Evolutionary conservation across 1,140 invertebrate genomes (phyloP), one percentile per base, ranked within the genome.

Genomic region (Heliothis subflexa): DNA sequence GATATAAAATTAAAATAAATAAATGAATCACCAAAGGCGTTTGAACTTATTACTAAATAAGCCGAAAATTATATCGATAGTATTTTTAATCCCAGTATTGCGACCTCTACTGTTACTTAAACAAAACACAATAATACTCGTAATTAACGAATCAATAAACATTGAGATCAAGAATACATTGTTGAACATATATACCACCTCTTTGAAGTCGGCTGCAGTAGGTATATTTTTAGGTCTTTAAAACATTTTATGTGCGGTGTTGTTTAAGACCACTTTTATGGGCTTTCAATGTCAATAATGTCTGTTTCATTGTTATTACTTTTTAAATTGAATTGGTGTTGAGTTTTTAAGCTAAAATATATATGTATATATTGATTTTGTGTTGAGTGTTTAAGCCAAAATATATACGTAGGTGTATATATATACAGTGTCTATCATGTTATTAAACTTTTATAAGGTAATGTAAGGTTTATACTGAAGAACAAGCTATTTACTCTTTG

Each of bases 81-180:
- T 11, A 47, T 18, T 18, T 55, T 18, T 18, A 16, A 18, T 2
- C 11, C 40, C 10, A 66, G 1, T 1, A 10, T 47, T 18, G n/a
- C 40, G 2, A n/a, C 40, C 16, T 40, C 40, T 47, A 47, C 16
- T 16, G 18, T 66, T 47, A 18, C 40, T 21, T 12, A 49, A 66
- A 16, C 40, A 45, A 49, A 66, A 16, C 62, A 47, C 45, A 66
- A 66, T 66, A 66, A 66, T 47, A 2, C 21, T 25, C 21, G 21
- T 25, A n/a, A 49, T 66, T 66, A 66, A 47, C 18, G 45, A 47
- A 47, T 66, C 40, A 47, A 66, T 66, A 66, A 66, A 66, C 62
- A 66, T 13, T 12, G 10, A 3, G 62, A 49, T 66, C 16, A n/a
- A n/a, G 7, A 12, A 47, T 66, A 40, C 40, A 47, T 66, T 49